Evolutionary conservation across 2,113 vertebrate species (phyloP).

Genomic region (Parotia lawesii): DNA sequence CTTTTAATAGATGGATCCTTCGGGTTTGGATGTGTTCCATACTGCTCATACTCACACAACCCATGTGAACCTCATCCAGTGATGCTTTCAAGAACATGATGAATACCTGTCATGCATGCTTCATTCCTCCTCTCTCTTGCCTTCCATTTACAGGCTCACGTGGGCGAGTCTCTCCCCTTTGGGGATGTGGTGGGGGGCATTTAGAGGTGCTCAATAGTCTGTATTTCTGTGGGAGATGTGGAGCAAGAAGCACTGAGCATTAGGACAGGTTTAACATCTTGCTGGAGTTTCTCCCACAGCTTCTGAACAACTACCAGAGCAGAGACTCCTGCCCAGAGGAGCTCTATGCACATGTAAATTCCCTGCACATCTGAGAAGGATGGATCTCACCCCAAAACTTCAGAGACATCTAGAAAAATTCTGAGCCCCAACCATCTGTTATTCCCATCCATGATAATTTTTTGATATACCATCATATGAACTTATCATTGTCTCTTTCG

Average conservation of each 20-base stretch:
- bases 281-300: not conserved
- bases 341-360: not conserved
- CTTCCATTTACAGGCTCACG: not conserved
- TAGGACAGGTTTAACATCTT: not conserved
- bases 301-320: not conserved
- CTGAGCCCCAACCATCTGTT: not conserved
- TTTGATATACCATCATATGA: not conserved
- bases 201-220: not conserved
- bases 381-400: not conserved
- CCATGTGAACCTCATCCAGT: not conserved
- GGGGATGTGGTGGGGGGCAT: not conserved
- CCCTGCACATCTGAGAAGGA: not conserved
- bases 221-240: not conserved
- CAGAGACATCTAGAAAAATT: not conserved
- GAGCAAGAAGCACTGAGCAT: not conserved
- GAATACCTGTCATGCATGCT: not conserved
- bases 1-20: not conserved
- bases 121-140: not conserved
- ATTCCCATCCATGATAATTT: not conserved
- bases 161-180: not conserved
- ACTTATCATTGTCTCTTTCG: not conserved
- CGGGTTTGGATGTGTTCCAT: accelerated
- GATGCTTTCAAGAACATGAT: not conserved
- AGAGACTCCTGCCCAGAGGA: not conserved
- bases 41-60: accelerated